A percentile compares a stretch with the other conserved stretches of the same genome.
Conservation (phyloP, 2,797 vertebrate species). For the Cetoscarus ocellatus region DNA sequence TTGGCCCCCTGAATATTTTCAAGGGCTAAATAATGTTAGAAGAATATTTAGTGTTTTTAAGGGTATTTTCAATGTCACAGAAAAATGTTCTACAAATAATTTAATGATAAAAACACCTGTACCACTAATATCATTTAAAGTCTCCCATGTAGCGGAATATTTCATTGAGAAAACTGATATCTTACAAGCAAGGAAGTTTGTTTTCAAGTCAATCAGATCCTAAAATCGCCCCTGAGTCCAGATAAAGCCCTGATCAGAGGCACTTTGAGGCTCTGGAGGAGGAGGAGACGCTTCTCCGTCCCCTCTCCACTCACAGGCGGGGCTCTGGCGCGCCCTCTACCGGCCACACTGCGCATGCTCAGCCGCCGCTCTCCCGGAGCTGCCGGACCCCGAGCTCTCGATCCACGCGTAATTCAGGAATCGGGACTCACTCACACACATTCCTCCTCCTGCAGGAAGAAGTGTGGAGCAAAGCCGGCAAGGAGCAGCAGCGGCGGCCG, state of each 20-base stretch:
- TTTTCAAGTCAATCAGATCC: too few relatives aligned
- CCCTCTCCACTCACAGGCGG: slow-evolving; percentile 25
- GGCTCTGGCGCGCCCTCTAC: slow-evolving; percentile 77
- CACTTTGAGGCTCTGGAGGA: slow-evolving; percentile 11
- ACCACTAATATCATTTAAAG: too few relatives aligned
- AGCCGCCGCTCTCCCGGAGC: slow-evolving; percentile 61
- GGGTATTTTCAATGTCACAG: too few relatives aligned
- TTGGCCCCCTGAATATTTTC: too few relatives aligned
- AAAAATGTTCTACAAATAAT: too few relatives aligned
- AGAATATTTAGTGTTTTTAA: too few relatives aligned
- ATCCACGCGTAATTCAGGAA: slow-evolving; percentile 78
- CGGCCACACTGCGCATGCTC: slow-evolving; percentile 56
- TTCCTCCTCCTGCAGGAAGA: slow-evolving; percentile 75
- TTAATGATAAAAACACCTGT: too few relatives aligned
- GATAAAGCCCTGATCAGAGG: slow-evolving; percentile 16
- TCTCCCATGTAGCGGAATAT: too few relatives aligned
- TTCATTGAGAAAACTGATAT: too few relatives aligned
- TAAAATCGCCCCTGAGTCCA: neutral
- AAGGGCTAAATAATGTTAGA: too few relatives aligned
- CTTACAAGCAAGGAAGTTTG: too few relatives aligned
- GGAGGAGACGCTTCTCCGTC: slow-evolving; percentile 24
- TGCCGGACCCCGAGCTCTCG: slow-evolving; percentile 60
- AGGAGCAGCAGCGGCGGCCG: slow-evolving; percentile 65
- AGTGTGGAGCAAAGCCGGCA: slow-evolving; percentile 76
- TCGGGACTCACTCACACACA: slow-evolving; percentile 75